Evolutionary conservation across 2,797 vertebrate species (phyloP), one percentile per base, ranked within the genome.

Genomic region (Protosalanx chinensis): DNA sequence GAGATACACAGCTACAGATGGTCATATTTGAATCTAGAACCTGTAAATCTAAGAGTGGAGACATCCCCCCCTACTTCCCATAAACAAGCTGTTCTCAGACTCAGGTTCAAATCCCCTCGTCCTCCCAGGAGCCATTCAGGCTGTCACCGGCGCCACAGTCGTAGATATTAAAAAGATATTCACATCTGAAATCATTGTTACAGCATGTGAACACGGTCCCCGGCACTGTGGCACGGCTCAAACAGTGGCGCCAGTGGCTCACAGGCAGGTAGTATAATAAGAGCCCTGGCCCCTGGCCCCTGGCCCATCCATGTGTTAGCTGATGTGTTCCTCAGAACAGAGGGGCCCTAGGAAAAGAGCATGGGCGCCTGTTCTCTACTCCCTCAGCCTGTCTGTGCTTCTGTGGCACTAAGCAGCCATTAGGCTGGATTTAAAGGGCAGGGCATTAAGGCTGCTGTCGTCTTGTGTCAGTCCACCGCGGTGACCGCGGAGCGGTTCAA

Each of bases 401-500:
- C 88, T 87, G 75, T 80, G 76, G 86, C 80, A 74, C 88, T 90
- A 84, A 88, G 88, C 83, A 81, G 77, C 89, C 85, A 91, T 91
- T 89, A 90, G 46, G 81, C 76, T 83, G 85, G 77, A 88, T 89
- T 91, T 88, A 90, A 88, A 90, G 87, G 89, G 86, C 87, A 91
- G 89, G 89, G 88, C 90, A 84, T 88, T 87, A 83, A 83, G 88
- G 84, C 85, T 90, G 88, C 89, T 90, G 89, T 91, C 89, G 87
- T 88, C 87, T 86, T 85, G 86, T 91, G 89, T 90, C 87, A 90
- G 87, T 85, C 85, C 84, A 84, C 90, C 91, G 78, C 91, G 87
- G 86, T 86, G 89, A 91, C 91, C 88, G 84, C 89, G 82, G 81
- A 88, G 86, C 80, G 89, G 90, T 91, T 90, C 89, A 90, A 91